These are phyloP conservation scores for Zaprionus kolodkinae DNA, from an alignment of 1,140 invertebrate genomes.

Conservation along the genomic window DNA sequence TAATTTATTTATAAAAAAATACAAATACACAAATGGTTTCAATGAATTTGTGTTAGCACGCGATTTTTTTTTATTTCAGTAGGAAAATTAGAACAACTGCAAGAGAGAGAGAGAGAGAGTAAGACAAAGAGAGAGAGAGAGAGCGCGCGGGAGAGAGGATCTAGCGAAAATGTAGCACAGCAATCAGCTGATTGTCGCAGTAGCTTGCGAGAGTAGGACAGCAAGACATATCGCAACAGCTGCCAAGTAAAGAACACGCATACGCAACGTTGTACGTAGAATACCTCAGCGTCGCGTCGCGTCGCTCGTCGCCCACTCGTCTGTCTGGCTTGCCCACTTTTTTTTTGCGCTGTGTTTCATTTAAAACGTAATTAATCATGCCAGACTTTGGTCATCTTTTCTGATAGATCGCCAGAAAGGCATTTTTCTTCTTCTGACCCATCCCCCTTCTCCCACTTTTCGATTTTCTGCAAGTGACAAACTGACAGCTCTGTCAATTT, in stretches of 20 bases:
- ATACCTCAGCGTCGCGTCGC: conserved; percentile 16
- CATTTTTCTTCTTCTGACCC: conserved; percentile 9
- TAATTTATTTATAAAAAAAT: conserved; percentile 64
- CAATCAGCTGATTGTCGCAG: conserved; percentile 61
- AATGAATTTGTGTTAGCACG: conserved; percentile 50
- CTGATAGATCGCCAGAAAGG: conserved; percentile 49
- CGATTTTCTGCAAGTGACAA: background rate
- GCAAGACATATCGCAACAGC: conserved; percentile 38
- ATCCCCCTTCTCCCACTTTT: conserved; percentile 24
- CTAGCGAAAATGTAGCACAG: conserved; percentile 66
- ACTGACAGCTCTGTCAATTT: conserved; percentile 34
- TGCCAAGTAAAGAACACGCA: conserved; percentile 53
- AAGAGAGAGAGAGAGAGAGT: conserved; percentile 14
- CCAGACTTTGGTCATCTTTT: conserved; percentile 22
- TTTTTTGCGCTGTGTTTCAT: conserved; percentile 26
- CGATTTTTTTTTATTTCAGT: conserved; percentile 35
- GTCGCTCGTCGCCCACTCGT: conserved; percentile 59
- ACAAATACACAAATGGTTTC: conserved; percentile 39
- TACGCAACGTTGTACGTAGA: conserved; percentile 66
- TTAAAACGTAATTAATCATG: conserved; percentile 64
- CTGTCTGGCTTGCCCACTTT: conserved; percentile 20
- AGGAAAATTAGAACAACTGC: conserved; percentile 45
- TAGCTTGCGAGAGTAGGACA: conserved; percentile 11
- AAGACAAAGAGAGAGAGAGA: conserved; percentile 13
- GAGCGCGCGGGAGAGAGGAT: conserved; percentile 6